Base-by-base conservation (phyloP, 2,888 invertebrate genomes). In the Aspidiotus destructor region DNA sequence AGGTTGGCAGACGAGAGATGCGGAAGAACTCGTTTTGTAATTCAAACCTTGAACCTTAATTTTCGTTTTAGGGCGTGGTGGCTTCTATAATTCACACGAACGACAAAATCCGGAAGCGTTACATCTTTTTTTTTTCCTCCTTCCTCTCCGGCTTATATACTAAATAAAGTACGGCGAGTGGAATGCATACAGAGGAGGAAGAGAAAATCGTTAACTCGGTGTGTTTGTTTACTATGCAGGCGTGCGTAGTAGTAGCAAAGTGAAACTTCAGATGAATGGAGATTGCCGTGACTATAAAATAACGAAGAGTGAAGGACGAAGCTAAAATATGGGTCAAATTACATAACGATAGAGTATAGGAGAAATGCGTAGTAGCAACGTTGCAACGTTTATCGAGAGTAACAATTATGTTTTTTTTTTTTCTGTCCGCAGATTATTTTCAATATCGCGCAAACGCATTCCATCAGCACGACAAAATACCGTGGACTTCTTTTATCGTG, bases 11-110 rank as follows among this genome's bases (percentile, higher is more conserved):
- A 48, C 48, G 48, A 48, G 48, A 48, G 48, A 48, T n/a, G 48
- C n/a, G 48, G 48, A 48, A n/a, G 48, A 48, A 48, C 48, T 48
- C 48, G 48, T 17, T 16, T 57, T 16, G 57, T 57, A 57, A 57
- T 57, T 57, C 57, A 57, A 57, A 57, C 57, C 57, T 57, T 57
- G 57, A 57, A 57, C 57, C 16, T 57, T 60, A 44, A 44, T 42
- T 61, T 61, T n/a, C 42, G 61, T 61, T 28, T 13, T 42, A 41
- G 44, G 61, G 61, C 41, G 61, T 61, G 61, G 61, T 17, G 15
- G 61, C 61, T 8, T 15, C 61, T 41, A 41, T 41, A 42, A 61
- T 61, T 58, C 58, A 58, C 16, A 58, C 16, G 58, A 58, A 13
- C 16, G 58, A 58, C 10, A 58, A 11, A 28, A 58, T 58, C 58